A percentile compares a stretch with the other conserved stretches of the same genome.
Conservation (phyloP, 2,797 vertebrate genomes). For the Hoplostethus atlanticus region DNA sequence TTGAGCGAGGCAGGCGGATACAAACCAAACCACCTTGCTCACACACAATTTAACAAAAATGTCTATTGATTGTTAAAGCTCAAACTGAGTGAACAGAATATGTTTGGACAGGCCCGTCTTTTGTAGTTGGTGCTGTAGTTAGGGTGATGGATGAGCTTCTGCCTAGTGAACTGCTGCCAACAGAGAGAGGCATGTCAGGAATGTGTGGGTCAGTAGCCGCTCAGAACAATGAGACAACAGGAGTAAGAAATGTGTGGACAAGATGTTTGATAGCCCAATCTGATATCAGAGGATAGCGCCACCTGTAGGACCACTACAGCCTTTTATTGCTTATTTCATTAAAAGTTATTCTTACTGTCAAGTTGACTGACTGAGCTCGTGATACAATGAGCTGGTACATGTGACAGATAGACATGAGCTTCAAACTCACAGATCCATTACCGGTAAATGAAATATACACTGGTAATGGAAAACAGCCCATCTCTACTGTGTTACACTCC, state of each 20-base stretch:
- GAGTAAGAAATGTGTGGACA: not conserved
- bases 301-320: not conserved
- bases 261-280: not conserved
- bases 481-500: not conserved
- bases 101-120: conserved; percentile 2
- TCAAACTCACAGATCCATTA: not conserved
- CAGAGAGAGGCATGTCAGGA: conserved; percentile 43
- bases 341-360: not conserved
- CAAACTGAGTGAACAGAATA: conserved; percentile 10
- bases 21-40: not conserved
- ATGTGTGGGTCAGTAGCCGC: conserved; percentile 28
- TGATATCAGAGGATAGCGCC: conserved; percentile 1
- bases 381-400: not conserved
- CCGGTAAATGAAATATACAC: not conserved
- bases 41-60: not conserved
- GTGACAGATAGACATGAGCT: not conserved
- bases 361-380: not conserved
- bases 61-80: conserved; percentile 8
- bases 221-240: conserved; percentile 13
- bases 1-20: not conserved
- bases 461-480: not conserved
- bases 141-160: conserved; percentile 33
- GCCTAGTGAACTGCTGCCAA: conserved; percentile 11
- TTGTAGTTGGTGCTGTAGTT: not conserved
- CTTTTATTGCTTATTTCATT: too few relatives aligned